Conservation (phyloP, 2,797 vertebrate species). For the Anabas testudineus region DNA sequence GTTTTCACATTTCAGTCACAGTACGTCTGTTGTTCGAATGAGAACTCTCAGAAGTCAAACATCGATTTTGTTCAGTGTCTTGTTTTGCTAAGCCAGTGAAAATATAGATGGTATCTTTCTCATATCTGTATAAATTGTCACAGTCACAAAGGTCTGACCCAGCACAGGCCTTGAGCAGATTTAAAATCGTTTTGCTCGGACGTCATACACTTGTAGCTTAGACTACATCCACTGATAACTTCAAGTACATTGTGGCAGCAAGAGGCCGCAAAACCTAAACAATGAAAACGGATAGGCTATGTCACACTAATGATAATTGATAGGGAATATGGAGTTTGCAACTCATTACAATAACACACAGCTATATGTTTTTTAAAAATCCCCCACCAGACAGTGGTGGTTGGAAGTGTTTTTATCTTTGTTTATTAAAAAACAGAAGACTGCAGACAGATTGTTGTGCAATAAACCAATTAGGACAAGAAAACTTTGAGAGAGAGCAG, state of each 20-base stretch:
- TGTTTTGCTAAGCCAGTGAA: constrained; percentile 34
- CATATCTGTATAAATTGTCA: constrained; percentile 43
- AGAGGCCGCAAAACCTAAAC: constrained; percentile 76
- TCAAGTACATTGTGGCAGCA: constrained; percentile 76
- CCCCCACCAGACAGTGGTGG: neutral
- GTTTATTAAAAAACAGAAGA: too few relatives aligned
- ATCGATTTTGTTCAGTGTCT: constrained; percentile 7
- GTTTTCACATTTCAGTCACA: neutral
- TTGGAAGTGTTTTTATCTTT: constrained; percentile 36
- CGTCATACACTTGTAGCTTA: constrained; percentile 82
- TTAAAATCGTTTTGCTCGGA: constrained; percentile 77
- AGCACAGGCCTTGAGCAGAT: constrained; percentile 78
- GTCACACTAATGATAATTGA: constrained; percentile 76
- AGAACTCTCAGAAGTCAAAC: neutral
- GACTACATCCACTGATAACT: constrained; percentile 82
- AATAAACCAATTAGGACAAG: constrained; percentile 53
- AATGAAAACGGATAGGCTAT: constrained; percentile 62
- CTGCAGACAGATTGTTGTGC: constrained; percentile 27
- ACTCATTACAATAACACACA: constrained; percentile 46
- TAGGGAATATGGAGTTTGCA: constrained; percentile 42
- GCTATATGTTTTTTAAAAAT: constrained; percentile 19
- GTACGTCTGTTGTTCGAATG: neutral
- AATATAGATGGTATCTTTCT: constrained; percentile 44
- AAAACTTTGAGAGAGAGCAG: constrained; percentile 28
- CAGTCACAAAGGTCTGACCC: constrained; percentile 61